Base-by-base conservation (phyloP, 2,797 vertebrate species). In the Pampus argenteus region DNA sequence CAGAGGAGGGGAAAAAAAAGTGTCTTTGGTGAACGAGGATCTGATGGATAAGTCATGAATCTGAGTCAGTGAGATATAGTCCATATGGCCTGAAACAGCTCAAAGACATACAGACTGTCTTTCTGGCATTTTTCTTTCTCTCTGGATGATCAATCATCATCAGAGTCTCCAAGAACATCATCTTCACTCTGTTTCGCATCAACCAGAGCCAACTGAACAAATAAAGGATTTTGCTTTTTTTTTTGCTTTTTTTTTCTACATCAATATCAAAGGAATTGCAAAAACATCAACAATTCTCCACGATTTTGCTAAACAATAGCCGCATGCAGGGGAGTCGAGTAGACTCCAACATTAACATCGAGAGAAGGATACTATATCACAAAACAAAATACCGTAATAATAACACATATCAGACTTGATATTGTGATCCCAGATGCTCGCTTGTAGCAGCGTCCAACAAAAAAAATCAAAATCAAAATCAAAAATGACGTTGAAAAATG, bases 41-140 rank as follows among this genome's bases (percentile, higher is more conserved):
- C 34, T 83, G 77, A 87, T 64, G 63, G 76, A 83, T 91, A 90
- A 93, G 63, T 91, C 88, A 91, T 49, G 55, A 84, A 81, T 74
- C 57, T 79, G 88, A 90, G 86, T 90, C 88, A 86, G 70, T 20
- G 26, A 82, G 72, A 80, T 79, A 78, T 20, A 45, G 76, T 76
- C 66, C 79, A 81, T 71, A 81, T 81, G 84, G 79, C 65, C 76
- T 47, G 17, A 55, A 69, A 67, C 54, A 42, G 81, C 78, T 61
- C 59, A 0, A 13, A 70, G 82, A 74, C 81, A 82, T 75, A 70
- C 72, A 83, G 74, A 44, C 52, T 7, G 42, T 65, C 73, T 82
- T 66, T 59, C 45, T 59, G 11, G 23, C 36, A 59, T 22, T 63
- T 25, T 74, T 68, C 50, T 66, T 36, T 59, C 36, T 74, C 60